Conservation (phyloP, 2,888 invertebrate genomes). For the Amblyjoppa fuscipennis region DNA sequence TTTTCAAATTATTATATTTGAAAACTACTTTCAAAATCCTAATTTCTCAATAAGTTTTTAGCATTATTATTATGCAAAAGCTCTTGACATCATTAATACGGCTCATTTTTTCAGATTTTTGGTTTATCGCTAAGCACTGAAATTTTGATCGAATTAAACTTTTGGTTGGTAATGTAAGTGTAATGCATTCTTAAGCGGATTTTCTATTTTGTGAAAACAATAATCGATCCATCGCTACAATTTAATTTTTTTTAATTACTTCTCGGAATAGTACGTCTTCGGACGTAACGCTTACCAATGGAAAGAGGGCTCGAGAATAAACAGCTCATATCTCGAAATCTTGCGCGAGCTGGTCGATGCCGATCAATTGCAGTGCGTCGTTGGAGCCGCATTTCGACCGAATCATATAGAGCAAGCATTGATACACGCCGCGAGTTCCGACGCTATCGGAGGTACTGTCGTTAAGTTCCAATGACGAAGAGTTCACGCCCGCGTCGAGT, state of each 20-base stretch:
- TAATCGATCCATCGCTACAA: constrained; percentile 13
- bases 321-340: constrained; percentile 80
- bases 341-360: constrained; percentile 86
- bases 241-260: constrained; percentile 28
- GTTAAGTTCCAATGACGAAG: constrained; percentile 84
- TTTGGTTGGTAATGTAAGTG: too few species aligned
- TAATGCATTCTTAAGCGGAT: background rate
- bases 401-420: constrained; percentile 85
- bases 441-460: constrained; percentile 86
- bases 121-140: too few species aligned
- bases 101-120: too few species aligned
- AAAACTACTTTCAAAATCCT: too few species aligned
- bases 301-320: constrained; percentile 82
- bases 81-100: too few species aligned
- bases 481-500: constrained; percentile 25
- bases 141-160: too few species aligned
- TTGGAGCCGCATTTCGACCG: constrained; percentile 86
- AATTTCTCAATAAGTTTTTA: too few species aligned
- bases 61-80: too few species aligned
- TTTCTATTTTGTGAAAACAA: constrained; percentile 30
- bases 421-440: constrained; percentile 83
- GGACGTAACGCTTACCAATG: constrained; percentile 80
- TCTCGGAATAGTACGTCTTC: constrained; percentile 81
- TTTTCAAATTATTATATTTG: too few species aligned
- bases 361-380: constrained; percentile 87